phyloP scores from a whole-genome alignment of 1,140 invertebrate genomes.

The Drosophila ficusphila region DNA sequence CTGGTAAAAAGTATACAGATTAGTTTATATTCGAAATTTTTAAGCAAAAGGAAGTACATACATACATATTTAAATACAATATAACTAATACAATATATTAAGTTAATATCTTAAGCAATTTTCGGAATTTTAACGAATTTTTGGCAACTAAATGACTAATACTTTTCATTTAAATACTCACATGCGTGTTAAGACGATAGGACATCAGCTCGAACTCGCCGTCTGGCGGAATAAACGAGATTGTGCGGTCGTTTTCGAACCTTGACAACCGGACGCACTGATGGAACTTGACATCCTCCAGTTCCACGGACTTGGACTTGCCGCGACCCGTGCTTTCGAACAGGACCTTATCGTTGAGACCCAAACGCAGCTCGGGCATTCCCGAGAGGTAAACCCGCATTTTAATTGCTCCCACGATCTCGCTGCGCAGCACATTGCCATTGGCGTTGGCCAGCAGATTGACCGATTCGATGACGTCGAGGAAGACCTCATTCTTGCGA shows the following conservation, averaged over 20 bases:
- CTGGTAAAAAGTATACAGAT: conserved; percentile 74
- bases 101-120: background rate
- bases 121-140: too few species aligned
- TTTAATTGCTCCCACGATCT: conserved; percentile 99
- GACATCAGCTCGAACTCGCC: conserved; percentile 99
- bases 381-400: conserved; percentile 99
- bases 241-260: conserved; percentile 99
- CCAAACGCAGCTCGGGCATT: conserved; percentile 99
- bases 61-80: too few species aligned
- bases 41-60: too few species aligned
- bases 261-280: conserved; percentile 98
- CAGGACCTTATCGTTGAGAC: conserved; percentile 99
- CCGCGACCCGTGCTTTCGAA: conserved; percentile 99
- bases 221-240: conserved; percentile 99
- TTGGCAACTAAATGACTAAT: too few species aligned
- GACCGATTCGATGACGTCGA: conserved; percentile 99
- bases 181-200: conserved; percentile 98
- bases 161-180: too few species aligned
- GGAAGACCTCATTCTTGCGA: conserved; percentile 99
- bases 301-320: conserved; percentile 99
- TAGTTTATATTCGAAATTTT: background rate
- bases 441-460: conserved; percentile 99
- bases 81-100: too few species aligned
- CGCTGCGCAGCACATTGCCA: conserved; percentile 98
- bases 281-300: conserved; percentile 99